A percentile compares a stretch with the other conserved stretches of the same genome.
Conservation (phyloP, 2,113 vertebrate genomes). For the Antigone vipio region DNA sequence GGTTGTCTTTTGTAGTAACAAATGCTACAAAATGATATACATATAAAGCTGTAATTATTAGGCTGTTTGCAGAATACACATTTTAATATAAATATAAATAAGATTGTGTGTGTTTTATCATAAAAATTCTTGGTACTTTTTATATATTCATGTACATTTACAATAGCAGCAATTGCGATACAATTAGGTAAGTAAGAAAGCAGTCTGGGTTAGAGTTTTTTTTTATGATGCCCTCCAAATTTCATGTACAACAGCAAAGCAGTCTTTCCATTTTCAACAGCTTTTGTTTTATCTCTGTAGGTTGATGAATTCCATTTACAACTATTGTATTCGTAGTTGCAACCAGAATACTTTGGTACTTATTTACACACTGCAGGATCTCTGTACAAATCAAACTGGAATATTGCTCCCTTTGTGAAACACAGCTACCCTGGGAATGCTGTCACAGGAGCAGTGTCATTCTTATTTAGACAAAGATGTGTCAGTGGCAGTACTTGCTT, state of each 20-base stretch:
- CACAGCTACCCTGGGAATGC: not conserved
- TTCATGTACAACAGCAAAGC: not conserved
- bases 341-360: not conserved
- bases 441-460: not conserved
- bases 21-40: constrained; percentile 46
- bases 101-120: not conserved
- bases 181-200: constrained; percentile 5
- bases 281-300: not conserved
- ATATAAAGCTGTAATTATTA: constrained; percentile 46
- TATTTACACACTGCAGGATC: not conserved
- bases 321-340: not conserved
- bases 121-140: constrained; percentile 52
- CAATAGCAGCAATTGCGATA: constrained; percentile 57
- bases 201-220: not conserved
- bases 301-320: not conserved
- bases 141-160: constrained; percentile 55
- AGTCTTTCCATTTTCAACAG: not conserved
- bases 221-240: not conserved
- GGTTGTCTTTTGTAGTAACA: constrained; percentile 19
- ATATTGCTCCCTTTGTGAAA: not conserved
- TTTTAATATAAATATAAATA: constrained; percentile 64
- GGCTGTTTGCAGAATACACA: constrained; percentile 39
- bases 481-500: not conserved
- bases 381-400: not conserved
- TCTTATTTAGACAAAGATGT: not conserved